A percentile compares a stretch with the other conserved stretches of the same genome.
Evolutionary conservation across 2,888 invertebrate species (phyloP).

Genomic region (Lamellibrachia satsuma): DNA sequence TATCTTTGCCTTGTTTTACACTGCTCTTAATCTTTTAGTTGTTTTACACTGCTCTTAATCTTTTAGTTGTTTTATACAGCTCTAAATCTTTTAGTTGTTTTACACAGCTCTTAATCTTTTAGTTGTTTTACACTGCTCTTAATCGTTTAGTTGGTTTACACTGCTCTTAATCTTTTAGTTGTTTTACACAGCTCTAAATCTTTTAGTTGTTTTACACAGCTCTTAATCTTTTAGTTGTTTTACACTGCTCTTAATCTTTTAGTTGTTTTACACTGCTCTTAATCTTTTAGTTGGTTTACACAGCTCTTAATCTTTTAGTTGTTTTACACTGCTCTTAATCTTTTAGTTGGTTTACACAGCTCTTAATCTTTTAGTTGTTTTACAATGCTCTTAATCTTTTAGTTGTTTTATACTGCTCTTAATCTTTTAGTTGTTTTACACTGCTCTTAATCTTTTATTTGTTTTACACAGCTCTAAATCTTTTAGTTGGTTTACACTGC

Average conservation of each 20-base stretch:
- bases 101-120: not conserved
- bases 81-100: not conserved
- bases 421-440: not conserved
- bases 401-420: not conserved
- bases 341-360: no score
- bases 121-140: not conserved
- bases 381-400: not conserved
- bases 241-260: not conserved
- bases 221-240: not conserved
- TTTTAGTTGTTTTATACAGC: not conserved
- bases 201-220: not conserved
- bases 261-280: not conserved
- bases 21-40: not conserved
- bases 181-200: not conserved
- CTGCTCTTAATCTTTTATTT: not conserved
- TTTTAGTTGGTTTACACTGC: not conserved
- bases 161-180: not conserved
- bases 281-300: not conserved
- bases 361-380: not conserved
- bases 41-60: not conserved
- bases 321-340: not conserved
- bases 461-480: not conserved
- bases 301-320: not conserved
- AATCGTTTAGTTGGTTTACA: not conserved
- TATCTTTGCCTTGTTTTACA: not conserved